These are phyloP conservation scores for Ectropis crepuscularia DNA, from an alignment of 2,888 invertebrate genomes.

Conservation along the genomic window DNA sequence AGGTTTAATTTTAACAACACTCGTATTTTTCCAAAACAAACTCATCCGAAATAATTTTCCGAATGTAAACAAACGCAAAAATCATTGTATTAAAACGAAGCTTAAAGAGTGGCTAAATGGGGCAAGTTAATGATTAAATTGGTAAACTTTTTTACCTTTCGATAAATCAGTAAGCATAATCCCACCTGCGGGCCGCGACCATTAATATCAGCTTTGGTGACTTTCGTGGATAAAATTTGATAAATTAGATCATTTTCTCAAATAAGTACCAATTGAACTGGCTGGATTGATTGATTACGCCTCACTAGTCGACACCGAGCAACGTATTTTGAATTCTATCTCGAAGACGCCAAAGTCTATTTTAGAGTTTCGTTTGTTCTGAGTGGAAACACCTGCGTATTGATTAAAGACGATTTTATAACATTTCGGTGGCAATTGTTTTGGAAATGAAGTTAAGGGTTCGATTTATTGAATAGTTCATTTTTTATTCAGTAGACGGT, in stretches of 20 bases:
- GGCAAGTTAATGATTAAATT: conserved; percentile 16
- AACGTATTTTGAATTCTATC: conserved; percentile 41
- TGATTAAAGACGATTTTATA: conserved; percentile 45
- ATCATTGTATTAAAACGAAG: not conserved
- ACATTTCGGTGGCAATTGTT: conserved; percentile 34
- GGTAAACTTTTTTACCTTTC: conserved; percentile 16
- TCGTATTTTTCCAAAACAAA: too few relatives aligned
- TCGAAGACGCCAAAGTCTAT: conserved; percentile 6
- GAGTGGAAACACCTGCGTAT: conserved; percentile 44
- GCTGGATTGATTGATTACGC: conserved; percentile 55
- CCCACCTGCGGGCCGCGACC: conserved; percentile 46
- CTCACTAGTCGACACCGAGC: conserved; percentile 28
- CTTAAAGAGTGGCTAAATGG: not conserved
- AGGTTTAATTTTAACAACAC: too few relatives aligned
- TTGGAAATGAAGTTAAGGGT: conserved; percentile 18
- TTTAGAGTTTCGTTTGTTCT: conserved; percentile 9
- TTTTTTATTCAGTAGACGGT: too few relatives aligned
- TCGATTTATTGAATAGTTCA: conserved; percentile 4
- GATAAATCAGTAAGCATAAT: conserved; percentile 45
- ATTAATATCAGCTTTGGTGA: conserved; percentile 46
- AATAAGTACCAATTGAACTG: conserved; percentile 51
- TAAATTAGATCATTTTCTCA: conserved; percentile 60
- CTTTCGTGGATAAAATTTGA: conserved; percentile 54
- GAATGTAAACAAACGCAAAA: too few relatives aligned
- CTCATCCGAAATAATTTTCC: too few relatives aligned